Percentiles rank a stretch among this genome's conserved stretches.
These are phyloP conservation scores for Ciconia boyciana DNA, from an alignment of 2,113 vertebrate species.

Conservation along the genomic window DNA sequence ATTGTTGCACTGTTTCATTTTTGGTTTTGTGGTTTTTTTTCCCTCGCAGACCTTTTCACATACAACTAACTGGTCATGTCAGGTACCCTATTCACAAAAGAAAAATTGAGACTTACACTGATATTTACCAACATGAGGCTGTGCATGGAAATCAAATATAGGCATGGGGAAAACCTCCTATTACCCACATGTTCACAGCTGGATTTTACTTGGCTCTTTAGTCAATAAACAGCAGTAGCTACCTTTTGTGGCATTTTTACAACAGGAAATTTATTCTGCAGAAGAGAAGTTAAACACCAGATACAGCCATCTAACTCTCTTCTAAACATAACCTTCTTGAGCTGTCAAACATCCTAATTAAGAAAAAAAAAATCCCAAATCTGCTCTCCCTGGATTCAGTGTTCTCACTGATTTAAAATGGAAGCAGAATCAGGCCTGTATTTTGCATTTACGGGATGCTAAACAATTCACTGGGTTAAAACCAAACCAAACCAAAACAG, in stretches of 20 bases:
- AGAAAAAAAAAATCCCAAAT: neutral
- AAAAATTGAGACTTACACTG: neutral
- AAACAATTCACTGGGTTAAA: neutral
- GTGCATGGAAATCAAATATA: conserved; percentile 13
- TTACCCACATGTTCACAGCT: conserved; percentile 68
- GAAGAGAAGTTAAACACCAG: conserved; percentile 54
- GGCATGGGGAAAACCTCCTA: conserved; percentile 11
- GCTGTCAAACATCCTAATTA: conserved; percentile 13
- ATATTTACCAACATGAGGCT: conserved; percentile 19
- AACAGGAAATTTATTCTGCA: conserved; percentile 64
- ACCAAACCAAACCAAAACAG: neutral
- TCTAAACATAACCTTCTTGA: neutral
- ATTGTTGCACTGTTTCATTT: neutral
- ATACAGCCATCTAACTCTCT: conserved; percentile 11
- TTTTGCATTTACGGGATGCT: neutral
- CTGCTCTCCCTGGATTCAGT: neutral
- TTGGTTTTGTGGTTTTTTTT: neutral
- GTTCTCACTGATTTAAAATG: neutral
- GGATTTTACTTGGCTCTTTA: conserved; percentile 59
- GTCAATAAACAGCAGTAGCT: conserved; percentile 66
- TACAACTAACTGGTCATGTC: neutral
- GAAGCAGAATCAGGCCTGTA: neutral
- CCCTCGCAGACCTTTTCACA: neutral
- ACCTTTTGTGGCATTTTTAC: conserved; percentile 65
- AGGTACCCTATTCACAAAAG: conserved; percentile 19